Conservation (phyloP, 2,888 invertebrate genomes). For the Fragum sueziense region DNA sequence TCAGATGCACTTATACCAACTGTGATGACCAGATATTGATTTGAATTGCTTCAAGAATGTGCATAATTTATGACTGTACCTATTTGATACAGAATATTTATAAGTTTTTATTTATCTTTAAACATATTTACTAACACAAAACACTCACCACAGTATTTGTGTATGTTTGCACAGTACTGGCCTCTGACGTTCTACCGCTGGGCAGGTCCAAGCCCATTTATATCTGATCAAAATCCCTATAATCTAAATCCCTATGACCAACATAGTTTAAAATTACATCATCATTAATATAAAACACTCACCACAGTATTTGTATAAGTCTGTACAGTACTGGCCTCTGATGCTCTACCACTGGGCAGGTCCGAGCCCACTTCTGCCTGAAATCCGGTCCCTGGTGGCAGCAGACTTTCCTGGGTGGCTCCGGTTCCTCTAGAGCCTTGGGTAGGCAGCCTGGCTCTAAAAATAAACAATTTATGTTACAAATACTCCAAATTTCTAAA, state of each 20-base stretch:
- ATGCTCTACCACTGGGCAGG: constrained; percentile 70
- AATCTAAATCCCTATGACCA: neutral
- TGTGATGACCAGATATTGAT: no score
- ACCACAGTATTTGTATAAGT: constrained; percentile 77
- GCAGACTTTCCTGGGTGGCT: constrained; percentile 49
- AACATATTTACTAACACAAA: no score
- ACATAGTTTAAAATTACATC: neutral
- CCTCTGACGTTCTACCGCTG: constrained; percentile 73
- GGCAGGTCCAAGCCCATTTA: constrained; percentile 72
- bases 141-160: no score
- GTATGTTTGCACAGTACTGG: constrained; percentile 74
- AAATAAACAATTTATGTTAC: no score
- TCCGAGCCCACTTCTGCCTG: constrained; percentile 73
- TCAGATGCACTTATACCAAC: no score
- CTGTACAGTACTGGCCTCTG: constrained; percentile 75
- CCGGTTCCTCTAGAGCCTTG: constrained; percentile 67
- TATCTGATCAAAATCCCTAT: no score
- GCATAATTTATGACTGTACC: no score
- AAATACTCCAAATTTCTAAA: no score
- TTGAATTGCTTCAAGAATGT: no score
- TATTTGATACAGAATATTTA: no score
- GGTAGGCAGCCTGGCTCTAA: constrained; percentile 40
- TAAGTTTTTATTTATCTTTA: no score
- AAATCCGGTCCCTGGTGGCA: constrained; percentile 69
- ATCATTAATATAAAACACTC: constrained; percentile 53